phyloP scores from a whole-genome alignment of 92 coral and sea anemone species.

The Actinernus sp. region DNA sequence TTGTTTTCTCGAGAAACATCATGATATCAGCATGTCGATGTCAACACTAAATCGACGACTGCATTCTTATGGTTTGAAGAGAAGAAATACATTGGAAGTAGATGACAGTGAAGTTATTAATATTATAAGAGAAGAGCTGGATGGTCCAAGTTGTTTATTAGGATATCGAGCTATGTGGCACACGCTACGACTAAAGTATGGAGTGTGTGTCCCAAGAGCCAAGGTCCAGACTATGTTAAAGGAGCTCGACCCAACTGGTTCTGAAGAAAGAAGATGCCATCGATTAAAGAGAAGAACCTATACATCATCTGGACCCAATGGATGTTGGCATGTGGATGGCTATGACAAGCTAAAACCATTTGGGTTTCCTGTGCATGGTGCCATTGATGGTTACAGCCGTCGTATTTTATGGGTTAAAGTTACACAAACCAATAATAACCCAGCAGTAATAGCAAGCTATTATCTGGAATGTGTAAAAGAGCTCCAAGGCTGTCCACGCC shows the following conservation, averaged over 20 bases:
- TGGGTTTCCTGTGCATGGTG: constrained; percentile 19
- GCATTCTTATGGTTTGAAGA: neutral
- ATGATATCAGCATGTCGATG: constrained; percentile 9
- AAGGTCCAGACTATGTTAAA: constrained; percentile 12
- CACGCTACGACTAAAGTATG: constrained; percentile 3
- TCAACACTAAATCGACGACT: neutral
- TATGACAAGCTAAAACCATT: neutral
- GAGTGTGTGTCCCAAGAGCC: neutral
- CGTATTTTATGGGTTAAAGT: constrained; percentile 26
- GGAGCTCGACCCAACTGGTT: constrained; percentile 14
- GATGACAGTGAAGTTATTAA: constrained; percentile 4
- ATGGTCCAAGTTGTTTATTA: constrained; percentile 11
- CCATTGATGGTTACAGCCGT: constrained; percentile 23
- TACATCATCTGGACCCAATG: constrained; percentile 1
- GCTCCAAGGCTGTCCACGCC: constrained; percentile 13
- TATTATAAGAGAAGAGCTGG: constrained; percentile 13
- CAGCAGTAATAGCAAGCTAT: constrained; percentile 2
- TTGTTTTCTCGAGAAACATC: constrained; percentile 9
- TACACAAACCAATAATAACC: constrained; percentile 11
- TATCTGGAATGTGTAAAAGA: constrained; percentile 18
- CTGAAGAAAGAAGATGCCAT: constrained; percentile 11
- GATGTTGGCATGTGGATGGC: constrained; percentile 4
- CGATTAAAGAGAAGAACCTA: neutral
- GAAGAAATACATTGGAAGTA: neutral
- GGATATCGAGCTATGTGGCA: constrained; percentile 1